These are phyloP conservation scores for Sphinx pinastri DNA, from an alignment of 2,888 invertebrate genomes.

Conservation along the genomic window DNA sequence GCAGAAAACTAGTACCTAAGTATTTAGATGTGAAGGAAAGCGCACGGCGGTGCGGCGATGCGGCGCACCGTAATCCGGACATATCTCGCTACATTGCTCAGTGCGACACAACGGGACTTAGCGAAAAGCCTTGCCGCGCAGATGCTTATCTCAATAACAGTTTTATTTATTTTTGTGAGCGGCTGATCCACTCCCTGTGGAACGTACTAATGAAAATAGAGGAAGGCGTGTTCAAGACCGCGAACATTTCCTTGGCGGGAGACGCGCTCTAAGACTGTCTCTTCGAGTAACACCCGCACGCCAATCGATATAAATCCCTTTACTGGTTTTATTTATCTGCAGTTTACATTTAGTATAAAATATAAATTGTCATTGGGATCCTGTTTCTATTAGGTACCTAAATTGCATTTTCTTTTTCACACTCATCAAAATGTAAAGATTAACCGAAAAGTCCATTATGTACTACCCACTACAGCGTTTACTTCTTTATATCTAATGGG, in stretches of 20 bases:
- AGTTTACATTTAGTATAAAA: background rate
- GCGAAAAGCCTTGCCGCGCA: slow-evolving; percentile 79
- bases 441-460: too few relatives aligned
- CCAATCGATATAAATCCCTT: slow-evolving; percentile 1
- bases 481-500: too few relatives aligned
- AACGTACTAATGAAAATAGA: slow-evolving; percentile 79
- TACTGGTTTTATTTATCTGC: background rate
- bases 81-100: slow-evolving; percentile 82
- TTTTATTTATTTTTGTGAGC: slow-evolving; percentile 83
- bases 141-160: slow-evolving; percentile 84
- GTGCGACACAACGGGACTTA: slow-evolving; percentile 81
- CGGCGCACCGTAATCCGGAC: slow-evolving; percentile 76
- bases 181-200: slow-evolving; percentile 77
- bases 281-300: slow-evolving; percentile 33
- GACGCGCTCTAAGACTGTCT: slow-evolving; percentile 45
- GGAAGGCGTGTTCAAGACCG: slow-evolving; percentile 56
- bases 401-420: too few relatives aligned
- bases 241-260: slow-evolving; percentile 42
- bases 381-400: too few relatives aligned
- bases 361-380: too few relatives aligned
- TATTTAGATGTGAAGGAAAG: slow-evolving; percentile 56
- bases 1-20: slow-evolving; percentile 62
- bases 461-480: too few relatives aligned
- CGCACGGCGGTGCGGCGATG: slow-evolving; percentile 40
- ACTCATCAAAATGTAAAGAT: too few relatives aligned